These are phyloP conservation scores for Rattus rattus DNA, from an alignment of 2,113 vertebrate genomes.

Conservation along the genomic window DNA sequence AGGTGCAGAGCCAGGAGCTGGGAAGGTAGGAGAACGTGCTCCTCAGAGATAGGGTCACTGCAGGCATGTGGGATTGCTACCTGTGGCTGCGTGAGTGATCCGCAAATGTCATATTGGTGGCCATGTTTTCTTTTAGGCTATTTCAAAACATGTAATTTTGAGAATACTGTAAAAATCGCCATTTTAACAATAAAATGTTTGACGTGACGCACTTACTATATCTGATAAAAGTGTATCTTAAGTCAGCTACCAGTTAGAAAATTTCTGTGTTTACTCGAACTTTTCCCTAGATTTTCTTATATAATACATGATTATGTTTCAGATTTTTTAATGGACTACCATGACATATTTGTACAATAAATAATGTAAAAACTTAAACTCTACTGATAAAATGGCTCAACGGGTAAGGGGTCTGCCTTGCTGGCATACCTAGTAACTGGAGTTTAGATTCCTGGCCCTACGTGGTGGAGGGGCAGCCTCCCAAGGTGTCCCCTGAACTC, in stretches of 20 bases:
- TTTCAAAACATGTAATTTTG: slow-evolving; percentile 25
- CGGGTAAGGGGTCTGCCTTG: background rate
- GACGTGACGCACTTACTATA: background rate
- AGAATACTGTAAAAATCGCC: slow-evolving; percentile 26
- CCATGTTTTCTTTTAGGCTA: background rate
- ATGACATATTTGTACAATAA: background rate
- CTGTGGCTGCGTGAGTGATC: background rate
- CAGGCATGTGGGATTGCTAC: background rate
- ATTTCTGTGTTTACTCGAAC: slow-evolving; percentile 13
- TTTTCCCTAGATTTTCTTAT: background rate
- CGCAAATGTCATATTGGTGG: background rate
- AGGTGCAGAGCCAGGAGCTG: background rate
- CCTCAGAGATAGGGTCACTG: background rate
- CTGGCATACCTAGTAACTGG: background rate
- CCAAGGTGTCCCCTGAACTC: background rate
- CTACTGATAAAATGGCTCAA: background rate
- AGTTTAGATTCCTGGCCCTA: too few species aligned
- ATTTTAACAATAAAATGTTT: slow-evolving; percentile 48
- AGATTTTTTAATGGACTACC: slow-evolving; percentile 42
- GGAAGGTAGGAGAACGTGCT: background rate
- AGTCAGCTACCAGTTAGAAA: background rate
- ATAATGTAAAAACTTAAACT: background rate
- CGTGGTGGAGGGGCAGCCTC: too few species aligned
- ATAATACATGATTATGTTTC: slow-evolving; percentile 6
- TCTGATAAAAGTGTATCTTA: background rate